Evolutionary conservation across 2,888 invertebrate genomes (phyloP), one percentile per base, ranked within the genome.

Genomic region (Calliscelio sp.): DNA sequence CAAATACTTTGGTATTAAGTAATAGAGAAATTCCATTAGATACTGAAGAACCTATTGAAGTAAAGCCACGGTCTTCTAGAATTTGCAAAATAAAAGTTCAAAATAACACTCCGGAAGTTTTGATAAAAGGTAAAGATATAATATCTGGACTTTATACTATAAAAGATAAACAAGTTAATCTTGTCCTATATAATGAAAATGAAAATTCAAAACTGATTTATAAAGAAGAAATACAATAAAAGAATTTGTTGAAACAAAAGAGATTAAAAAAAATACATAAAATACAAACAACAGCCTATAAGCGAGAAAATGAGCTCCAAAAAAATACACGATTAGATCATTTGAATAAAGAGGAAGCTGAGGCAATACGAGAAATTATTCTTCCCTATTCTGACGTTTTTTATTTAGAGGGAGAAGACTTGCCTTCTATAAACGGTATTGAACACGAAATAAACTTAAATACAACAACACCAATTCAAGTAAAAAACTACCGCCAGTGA

Each of bases 381-480:
- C 2, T n/a, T 6, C 24, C 22, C 2, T 41, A 32, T 35, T 24
- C 38, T n/a, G 61, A 61, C 24, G 38, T 61, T 2, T 61, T 61
- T 41, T 61, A n/a, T n/a, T 7, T 61, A 18, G 38, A 41, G 14
- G 61, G 61, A n/a, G 61, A 61, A 7, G 14, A 18, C 2, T n/a
- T 61, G 24, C 41, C 61, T 1, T 24, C 38, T 6, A n/a, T 41
- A 61, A 24, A 38, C 7, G 24, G 38, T 1, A 7, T 41, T 18
- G 41, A 41, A 20, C 61, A 61, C 11, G 24, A 61, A 24, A 61
- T 61, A 8, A 14, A 38, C 5, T 24, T 41, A 41, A 25, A 38
- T 16, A 41, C 22, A 6, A 16, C 38, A 1, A n/a, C 2, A 2
- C 61, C 61, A 7, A 24, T 44, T 35, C 61, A 61, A 14, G n/a